These are phyloP conservation scores for Trachymyrmex cornetzi DNA, from an alignment of 1,140 invertebrate species.

Conservation along the genomic window DNA sequence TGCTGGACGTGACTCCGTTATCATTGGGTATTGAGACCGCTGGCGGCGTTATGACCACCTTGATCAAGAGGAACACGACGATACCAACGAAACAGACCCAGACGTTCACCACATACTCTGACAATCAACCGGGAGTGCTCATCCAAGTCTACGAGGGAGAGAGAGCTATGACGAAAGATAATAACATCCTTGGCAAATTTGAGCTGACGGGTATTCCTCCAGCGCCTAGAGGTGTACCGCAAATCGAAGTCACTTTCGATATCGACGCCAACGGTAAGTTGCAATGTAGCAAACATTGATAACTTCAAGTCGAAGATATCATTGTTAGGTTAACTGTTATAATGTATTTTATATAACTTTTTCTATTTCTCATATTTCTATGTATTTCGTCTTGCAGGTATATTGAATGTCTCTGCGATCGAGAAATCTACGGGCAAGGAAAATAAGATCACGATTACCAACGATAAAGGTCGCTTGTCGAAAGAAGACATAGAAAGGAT, in stretches of 20 bases:
- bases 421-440: slow-evolving; percentile 88
- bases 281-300: background rate
- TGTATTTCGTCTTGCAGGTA: slow-evolving; percentile 85
- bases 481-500: slow-evolving; percentile 95
- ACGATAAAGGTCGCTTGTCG: slow-evolving; percentile 93
- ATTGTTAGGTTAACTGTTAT: background rate
- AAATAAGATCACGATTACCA: slow-evolving; percentile 94
- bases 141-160: slow-evolving; percentile 94
- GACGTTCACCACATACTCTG: slow-evolving; percentile 90
- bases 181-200: slow-evolving; percentile 93
- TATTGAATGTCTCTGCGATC: slow-evolving; percentile 88
- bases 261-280: slow-evolving; percentile 89
- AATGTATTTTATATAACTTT: background rate
- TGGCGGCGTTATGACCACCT: slow-evolving; percentile 90
- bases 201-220: slow-evolving; percentile 93
- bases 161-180: slow-evolving; percentile 92
- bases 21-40: slow-evolving; percentile 90
- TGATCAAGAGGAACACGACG: slow-evolving; percentile 89
- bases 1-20: slow-evolving; percentile 91
- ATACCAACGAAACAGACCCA: slow-evolving; percentile 90
- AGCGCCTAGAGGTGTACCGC: slow-evolving; percentile 93
- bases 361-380: background rate
- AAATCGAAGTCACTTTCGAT: slow-evolving; percentile 91
- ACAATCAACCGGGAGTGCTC: slow-evolving; percentile 91
- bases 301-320: background rate